Base-by-base conservation (phyloP, 2,113 vertebrate genomes). In the Chamaetylas fuelleborni region DNA sequence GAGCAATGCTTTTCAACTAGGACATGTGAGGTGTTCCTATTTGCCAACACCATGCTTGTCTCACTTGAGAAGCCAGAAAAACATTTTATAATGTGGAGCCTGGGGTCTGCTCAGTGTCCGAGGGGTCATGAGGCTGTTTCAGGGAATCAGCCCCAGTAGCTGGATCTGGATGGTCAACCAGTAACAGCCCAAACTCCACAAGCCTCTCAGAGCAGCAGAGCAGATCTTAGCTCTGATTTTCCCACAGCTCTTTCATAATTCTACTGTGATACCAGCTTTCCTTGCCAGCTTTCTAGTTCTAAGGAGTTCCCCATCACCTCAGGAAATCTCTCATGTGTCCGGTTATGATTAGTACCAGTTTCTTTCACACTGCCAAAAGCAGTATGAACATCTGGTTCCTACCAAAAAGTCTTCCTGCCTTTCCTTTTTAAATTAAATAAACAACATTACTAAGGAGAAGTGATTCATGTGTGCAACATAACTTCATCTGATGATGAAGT, bases 281-380 rank as follows among this genome's bases (percentile, higher is more conserved):
- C 42, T 47, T 94, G 85, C 15, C 79, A 90, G 88, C 69, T 90
- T 60, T 92, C 62, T 50, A 67, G 58, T 70, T 74, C 43, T 66
- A 92, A 94, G 80, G 85, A 93, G 76, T 74, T 73, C 48, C 67
- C 34, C 51, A 81, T 64, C 60, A 95, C 53, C 82, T 94, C 79
- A 83, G 90, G 92, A 91, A 95, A 86, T 66, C 60, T 90, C 61
- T 74, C 45, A 72, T 67, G 38, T 86, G 64, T 88, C 82, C 56
- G 0, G 85, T 96, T 83, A 90, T 29, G 71, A 94, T 86, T 80
- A 94, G 36, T 47, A 88, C 51, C 76, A 86, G 47, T 60, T 93
- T 78, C 67, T 73, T 94, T 66, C 69, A 62, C 4, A 9, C 18
- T 81, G 74, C 64, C 79, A 86, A 93, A 93, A 77, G 48, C 34